Evolutionary conservation across 2,797 vertebrate species (phyloP).

Genomic region (Mormyrops boulengeri): DNA sequence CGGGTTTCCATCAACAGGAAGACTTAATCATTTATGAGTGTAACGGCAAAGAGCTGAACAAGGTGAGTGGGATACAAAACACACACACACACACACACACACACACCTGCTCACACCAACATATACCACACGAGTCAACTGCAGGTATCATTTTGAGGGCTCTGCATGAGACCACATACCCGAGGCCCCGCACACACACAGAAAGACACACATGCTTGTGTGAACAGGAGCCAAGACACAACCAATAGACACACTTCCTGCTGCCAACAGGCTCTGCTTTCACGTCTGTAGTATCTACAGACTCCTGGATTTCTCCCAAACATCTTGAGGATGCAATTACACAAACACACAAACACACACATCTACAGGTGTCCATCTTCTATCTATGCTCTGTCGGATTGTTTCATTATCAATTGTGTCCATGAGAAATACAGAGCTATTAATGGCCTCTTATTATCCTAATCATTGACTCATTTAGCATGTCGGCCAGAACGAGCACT

Average conservation of each 20-base stretch:
- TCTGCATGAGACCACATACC: background rate
- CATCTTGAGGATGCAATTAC: background rate
- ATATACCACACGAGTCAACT: background rate
- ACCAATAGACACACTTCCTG: background rate
- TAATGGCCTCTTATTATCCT: background rate
- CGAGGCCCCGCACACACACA: background rate
- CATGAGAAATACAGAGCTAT: background rate
- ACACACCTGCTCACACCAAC: background rate
- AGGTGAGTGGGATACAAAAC: constrained; percentile 15
- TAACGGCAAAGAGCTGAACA: constrained; percentile 53
- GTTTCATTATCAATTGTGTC: background rate
- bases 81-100: constrained; percentile 17
- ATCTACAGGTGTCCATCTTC: too few species aligned
- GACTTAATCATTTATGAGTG: constrained; percentile 76
- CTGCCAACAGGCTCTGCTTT: background rate
- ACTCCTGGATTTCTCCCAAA: background rate
- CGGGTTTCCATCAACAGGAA: constrained; percentile 57
- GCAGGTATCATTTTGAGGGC: background rate
- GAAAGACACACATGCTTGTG: background rate
- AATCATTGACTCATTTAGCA: background rate
- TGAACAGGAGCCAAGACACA: background rate
- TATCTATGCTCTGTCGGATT: background rate
- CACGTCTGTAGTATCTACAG: background rate
- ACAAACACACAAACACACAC: background rate
- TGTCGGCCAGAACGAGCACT: background rate